A percentile compares a stretch with the other conserved stretches of the same genome.
Conservation (phyloP, 2,888 invertebrate species). For the Chymomyza amoena region DNA sequence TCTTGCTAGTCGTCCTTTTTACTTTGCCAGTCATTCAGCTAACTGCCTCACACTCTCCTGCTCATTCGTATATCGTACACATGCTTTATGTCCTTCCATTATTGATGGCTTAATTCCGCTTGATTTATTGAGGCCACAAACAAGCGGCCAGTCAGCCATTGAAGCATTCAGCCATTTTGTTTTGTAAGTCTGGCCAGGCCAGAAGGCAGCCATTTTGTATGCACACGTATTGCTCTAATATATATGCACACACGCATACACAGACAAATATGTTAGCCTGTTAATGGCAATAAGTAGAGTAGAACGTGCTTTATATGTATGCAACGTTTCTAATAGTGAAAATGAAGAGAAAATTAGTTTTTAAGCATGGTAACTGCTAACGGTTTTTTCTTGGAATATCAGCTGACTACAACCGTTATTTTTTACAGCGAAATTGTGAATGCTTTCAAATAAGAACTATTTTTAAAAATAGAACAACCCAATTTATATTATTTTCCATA, state of each 20-base stretch:
- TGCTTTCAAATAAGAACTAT: too few relatives aligned
- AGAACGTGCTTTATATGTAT: neutral
- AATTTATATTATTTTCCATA: too few relatives aligned
- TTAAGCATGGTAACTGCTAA: neutral
- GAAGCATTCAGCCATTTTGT: neutral
- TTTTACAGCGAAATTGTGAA: too few relatives aligned
- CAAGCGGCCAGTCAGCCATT: constrained; percentile 45
- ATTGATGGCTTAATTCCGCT: constrained; percentile 75
- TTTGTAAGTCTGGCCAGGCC: constrained; percentile 14
- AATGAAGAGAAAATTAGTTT: neutral
- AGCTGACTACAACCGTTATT: too few relatives aligned
- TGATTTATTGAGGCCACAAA: constrained; percentile 71
- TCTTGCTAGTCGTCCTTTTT: constrained; percentile 27
- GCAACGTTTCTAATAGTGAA: neutral
- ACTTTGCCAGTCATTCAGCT: neutral
- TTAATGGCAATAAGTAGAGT: neutral
- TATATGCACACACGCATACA: neutral
- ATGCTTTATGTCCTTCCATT: constrained; percentile 65
- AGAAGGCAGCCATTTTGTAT: constrained; percentile 48
- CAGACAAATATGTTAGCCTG: neutral
- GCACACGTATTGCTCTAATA: constrained; percentile 52
- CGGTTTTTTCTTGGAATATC: too few relatives aligned
- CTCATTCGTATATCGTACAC: constrained; percentile 11
- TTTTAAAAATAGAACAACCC: too few relatives aligned
- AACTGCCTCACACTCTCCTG: constrained; percentile 26